phyloP scores from a whole-genome alignment of 1,140 invertebrate genomes.

The Sycobia sp. region DNA sequence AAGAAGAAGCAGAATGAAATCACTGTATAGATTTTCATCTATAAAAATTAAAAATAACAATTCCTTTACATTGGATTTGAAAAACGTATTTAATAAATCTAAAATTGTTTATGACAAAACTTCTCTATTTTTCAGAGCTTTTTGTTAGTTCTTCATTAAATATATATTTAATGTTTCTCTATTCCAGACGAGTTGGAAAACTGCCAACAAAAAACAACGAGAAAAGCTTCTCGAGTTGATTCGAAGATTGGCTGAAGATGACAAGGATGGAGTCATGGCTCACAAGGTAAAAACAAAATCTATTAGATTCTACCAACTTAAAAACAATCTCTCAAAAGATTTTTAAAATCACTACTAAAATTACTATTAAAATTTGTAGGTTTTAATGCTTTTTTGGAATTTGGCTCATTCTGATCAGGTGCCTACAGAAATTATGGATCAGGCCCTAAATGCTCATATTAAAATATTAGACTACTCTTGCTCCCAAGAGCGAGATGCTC shows the following conservation, averaged over 20 bases:
- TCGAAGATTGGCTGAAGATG: constrained; percentile 92
- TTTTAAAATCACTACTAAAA: not conserved
- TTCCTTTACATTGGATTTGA: no score
- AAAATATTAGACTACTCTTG: constrained; percentile 99
- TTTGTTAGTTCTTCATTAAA: not conserved
- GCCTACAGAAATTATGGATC: constrained; percentile 96
- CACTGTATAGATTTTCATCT: no score
- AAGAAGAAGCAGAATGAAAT: no score
- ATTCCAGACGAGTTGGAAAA: constrained; percentile 88
- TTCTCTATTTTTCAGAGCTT: no score
- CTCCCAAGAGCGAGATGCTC: constrained; percentile 92
- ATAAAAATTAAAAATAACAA: no score
- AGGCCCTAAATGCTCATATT: constrained; percentile 91
- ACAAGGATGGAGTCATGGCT: constrained; percentile 98
- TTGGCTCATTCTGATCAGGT: constrained; percentile 95
- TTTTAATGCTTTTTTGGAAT: constrained; percentile 96
- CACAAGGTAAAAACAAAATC: constrained; percentile 74
- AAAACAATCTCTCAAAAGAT: not conserved
- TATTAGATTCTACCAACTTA: constrained; percentile 20
- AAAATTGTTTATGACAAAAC: no score
- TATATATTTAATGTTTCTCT: constrained; percentile 33
- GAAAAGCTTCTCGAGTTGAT: constrained; percentile 96
- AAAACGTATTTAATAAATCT: no score
- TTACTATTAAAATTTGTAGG: constrained; percentile 60
- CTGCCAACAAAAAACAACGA: constrained; percentile 93